Conservation (phyloP, 2,113 vertebrate species). For the Menidia beryllina region DNA sequence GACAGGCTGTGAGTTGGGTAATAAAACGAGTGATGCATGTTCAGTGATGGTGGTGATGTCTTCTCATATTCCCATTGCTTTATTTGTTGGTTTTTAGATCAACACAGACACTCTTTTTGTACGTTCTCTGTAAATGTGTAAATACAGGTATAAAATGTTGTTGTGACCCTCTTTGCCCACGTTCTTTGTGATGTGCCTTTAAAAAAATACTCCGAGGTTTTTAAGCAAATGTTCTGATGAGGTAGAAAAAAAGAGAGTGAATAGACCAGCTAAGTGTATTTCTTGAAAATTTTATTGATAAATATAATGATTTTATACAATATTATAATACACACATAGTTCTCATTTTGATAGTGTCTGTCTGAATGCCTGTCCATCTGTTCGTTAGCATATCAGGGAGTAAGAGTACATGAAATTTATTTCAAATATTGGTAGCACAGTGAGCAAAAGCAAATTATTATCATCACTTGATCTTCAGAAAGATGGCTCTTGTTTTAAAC, state of each 20-base stretch:
- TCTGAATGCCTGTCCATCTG: slow-evolving; percentile 49
- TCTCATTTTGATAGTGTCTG: slow-evolving; percentile 63
- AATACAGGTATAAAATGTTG: slow-evolving; percentile 71
- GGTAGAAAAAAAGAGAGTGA: background rate
- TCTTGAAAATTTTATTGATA: slow-evolving; percentile 84
- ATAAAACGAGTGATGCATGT: slow-evolving; percentile 75
- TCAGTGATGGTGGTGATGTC: slow-evolving; percentile 57
- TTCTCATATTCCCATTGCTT: slow-evolving; percentile 68
- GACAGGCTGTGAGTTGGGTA: slow-evolving; percentile 42
- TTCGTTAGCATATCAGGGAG: slow-evolving; percentile 32
- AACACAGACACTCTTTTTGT: slow-evolving; percentile 62
- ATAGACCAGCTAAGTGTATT: slow-evolving; percentile 49
- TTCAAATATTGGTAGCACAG: slow-evolving; percentile 61
- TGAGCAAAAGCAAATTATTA: slow-evolving; percentile 63
- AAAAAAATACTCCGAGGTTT: slow-evolving; percentile 18
- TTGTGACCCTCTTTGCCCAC: slow-evolving; percentile 58
- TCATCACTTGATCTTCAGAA: slow-evolving; percentile 48
- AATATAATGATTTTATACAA: slow-evolving; percentile 83
- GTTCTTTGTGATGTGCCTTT: slow-evolving; percentile 28
- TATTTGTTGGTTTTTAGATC: slow-evolving; percentile 53
- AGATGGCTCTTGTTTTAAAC: slow-evolving; percentile 66
- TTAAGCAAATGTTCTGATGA: slow-evolving; percentile 27
- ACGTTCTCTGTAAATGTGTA: slow-evolving; percentile 75
- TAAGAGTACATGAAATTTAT: slow-evolving; percentile 33
- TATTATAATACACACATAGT: slow-evolving; percentile 76